phyloP scores from a whole-genome alignment of 2,888 invertebrate genomes.

The Tupiocoris notatus region DNA sequence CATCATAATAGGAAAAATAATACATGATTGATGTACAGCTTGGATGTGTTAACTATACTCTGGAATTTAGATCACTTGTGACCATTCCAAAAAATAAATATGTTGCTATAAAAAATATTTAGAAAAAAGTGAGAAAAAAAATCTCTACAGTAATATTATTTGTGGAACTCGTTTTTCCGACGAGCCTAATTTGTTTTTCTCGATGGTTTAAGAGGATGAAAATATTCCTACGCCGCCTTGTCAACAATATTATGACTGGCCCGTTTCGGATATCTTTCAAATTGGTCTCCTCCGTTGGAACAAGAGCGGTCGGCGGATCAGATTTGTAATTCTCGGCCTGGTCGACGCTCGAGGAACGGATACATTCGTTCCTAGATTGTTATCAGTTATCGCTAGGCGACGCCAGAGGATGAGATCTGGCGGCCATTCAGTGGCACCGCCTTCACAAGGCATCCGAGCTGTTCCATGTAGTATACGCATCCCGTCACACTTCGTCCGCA shows the following conservation, averaged over 20 bases:
- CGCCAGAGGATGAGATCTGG: background rate
- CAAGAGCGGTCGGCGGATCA: background rate
- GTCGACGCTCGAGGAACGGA: background rate
- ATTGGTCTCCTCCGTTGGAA: background rate
- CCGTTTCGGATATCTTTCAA: background rate
- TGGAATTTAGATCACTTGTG: too few species aligned
- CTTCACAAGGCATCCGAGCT: background rate
- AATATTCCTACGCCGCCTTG: background rate
- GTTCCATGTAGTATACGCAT: background rate
- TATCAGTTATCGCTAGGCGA: background rate
- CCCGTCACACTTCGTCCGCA: background rate
- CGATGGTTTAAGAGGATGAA: too few species aligned
- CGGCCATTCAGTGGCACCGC: background rate
- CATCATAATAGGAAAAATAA: too few species aligned
- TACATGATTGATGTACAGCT: too few species aligned
- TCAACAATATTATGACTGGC: background rate
- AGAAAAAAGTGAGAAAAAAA: too few species aligned
- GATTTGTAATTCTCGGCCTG: background rate
- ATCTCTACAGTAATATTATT: too few species aligned
- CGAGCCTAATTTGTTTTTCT: too few species aligned
- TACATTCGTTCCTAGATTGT: background rate
- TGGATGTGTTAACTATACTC: too few species aligned
- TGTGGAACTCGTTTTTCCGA: too few species aligned
- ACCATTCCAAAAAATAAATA: too few species aligned
- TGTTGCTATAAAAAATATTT: too few species aligned